A percentile compares a stretch with the other conserved stretches of the same genome.
phyloP scores from a whole-genome alignment of 2,113 vertebrate species.

The Cyprichromis sp. region DNA sequence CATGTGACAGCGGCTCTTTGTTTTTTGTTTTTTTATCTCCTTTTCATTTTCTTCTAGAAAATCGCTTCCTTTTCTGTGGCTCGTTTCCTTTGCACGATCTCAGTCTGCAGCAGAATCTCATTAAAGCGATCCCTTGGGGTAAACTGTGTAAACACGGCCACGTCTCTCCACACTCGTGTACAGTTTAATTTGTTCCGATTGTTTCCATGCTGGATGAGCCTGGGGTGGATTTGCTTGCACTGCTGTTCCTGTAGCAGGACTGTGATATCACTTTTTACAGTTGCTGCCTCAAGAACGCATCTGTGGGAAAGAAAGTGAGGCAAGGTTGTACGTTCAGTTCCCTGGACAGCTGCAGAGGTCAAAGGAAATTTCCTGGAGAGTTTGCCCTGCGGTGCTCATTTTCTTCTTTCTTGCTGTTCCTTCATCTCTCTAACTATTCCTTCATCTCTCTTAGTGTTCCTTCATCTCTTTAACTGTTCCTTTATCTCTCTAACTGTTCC shows the following conservation, averaged over 20 bases:
- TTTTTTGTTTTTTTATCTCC: neutral
- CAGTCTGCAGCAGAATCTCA: neutral
- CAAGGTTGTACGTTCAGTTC: neutral
- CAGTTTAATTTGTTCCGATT: neutral
- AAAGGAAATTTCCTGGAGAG: neutral
- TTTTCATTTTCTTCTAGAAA: neutral
- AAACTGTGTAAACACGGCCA: neutral
- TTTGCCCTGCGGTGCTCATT: neutral
- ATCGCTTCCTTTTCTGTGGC: neutral
- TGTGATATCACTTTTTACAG: neutral
- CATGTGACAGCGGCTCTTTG: neutral
- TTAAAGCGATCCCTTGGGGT: neutral
- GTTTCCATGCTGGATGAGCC: neutral
- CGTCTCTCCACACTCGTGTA: neutral
- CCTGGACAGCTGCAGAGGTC: neutral
- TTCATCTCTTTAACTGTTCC: rapidly evolving
- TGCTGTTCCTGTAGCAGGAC: neutral
- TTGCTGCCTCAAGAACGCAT: neutral
- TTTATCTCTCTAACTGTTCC: too few relatives aligned
- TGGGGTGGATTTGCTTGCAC: neutral
- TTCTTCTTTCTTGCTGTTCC: too few relatives aligned
- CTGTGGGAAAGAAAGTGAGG: neutral
- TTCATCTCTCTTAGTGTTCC: too few relatives aligned
- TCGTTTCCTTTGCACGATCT: neutral
- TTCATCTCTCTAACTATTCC: too few relatives aligned